Conservation (phyloP, 1,140 invertebrate species). For the Lordiphosa clarofinis region DNA sequence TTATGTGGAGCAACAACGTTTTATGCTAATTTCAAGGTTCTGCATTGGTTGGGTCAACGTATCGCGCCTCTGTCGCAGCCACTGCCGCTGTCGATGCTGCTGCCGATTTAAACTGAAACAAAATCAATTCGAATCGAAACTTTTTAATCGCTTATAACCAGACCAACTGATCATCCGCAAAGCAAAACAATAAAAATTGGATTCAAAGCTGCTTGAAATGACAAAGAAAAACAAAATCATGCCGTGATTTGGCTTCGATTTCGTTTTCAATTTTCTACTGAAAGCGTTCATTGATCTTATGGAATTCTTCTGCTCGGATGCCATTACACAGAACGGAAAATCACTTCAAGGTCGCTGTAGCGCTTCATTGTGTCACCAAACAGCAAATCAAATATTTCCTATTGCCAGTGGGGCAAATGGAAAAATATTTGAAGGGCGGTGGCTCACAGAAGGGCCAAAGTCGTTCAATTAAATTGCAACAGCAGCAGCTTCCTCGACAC, state of each 20-base stretch:
- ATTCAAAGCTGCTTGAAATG: conserved; percentile 13
- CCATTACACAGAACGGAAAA: conserved; percentile 21
- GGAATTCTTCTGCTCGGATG: not conserved
- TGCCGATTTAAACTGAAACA: not conserved
- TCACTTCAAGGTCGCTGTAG: conserved; percentile 36
- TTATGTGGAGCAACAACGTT: conserved; percentile 57
- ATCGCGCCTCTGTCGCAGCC: conserved; percentile 32
- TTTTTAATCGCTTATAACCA: conserved; percentile 49
- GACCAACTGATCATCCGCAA: conserved; percentile 54
- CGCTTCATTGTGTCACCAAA: not conserved
- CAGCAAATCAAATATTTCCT: conserved; percentile 22
- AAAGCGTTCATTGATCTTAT: conserved; percentile 67
- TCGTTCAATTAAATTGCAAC: conserved; percentile 4
- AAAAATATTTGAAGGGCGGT: conserved; percentile 16
- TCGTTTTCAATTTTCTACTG: conserved; percentile 68
- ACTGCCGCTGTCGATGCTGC: conserved; percentile 8
- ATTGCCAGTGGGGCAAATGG: conserved; percentile 1
- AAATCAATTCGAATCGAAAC: conserved; percentile 6
- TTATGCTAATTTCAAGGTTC: conserved; percentile 72
- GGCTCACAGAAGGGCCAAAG: conserved; percentile 5
- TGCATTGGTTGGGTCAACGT: conserved; percentile 69
- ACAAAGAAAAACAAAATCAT: conserved; percentile 37
- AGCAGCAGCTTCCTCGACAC: conserved; percentile 5
- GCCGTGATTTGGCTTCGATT: conserved; percentile 26
- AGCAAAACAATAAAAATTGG: conserved; percentile 15